A percentile compares a stretch with the other conserved stretches of the same genome.
Evolutionary conservation across 1,140 invertebrate genomes (phyloP).

Genomic region (Apis dorsata): DNA sequence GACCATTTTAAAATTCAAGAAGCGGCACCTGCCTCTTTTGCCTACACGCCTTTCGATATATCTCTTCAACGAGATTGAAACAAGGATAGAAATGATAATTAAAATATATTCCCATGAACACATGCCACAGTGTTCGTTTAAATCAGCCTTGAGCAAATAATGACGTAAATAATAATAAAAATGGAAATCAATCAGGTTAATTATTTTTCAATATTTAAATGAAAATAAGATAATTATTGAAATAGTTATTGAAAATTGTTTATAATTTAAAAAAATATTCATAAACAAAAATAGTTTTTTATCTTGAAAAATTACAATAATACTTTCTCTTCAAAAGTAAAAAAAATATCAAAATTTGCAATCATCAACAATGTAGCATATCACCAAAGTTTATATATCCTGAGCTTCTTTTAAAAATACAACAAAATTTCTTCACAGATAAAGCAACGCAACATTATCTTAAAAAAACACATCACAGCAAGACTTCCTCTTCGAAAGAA

Average conservation of each 20-base stretch:
- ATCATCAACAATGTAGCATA: neutral
- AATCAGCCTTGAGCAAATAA: slow-evolving; percentile 22
- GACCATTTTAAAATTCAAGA: slow-evolving; percentile 10
- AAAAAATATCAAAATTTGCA: neutral
- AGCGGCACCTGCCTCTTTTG: slow-evolving; percentile 25
- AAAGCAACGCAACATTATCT: neutral
- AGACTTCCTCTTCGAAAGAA: neutral
- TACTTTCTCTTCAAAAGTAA: neutral
- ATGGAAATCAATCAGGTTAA: neutral
- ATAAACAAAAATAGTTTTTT: neutral
- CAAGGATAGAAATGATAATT: slow-evolving; percentile 32
- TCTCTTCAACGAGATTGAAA: slow-evolving; percentile 1
- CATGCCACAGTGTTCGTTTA: slow-evolving; percentile 13
- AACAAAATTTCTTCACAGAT: neutral
- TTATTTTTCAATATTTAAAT: neutral
- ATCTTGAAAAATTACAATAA: neutral
- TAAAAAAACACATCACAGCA: neutral
- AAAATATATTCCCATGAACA: slow-evolving; percentile 36
- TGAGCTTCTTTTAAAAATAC: neutral
- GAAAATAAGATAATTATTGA: neutral
- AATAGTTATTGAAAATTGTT: no score
- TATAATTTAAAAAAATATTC: no score
- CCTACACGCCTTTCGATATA: slow-evolving; percentile 1
- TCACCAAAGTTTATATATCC: no score
- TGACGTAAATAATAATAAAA: neutral